Evolutionary conservation across 2,888 invertebrate species (phyloP), one percentile per base, ranked within the genome.

Genomic region (Ectobius pallidus): DNA sequence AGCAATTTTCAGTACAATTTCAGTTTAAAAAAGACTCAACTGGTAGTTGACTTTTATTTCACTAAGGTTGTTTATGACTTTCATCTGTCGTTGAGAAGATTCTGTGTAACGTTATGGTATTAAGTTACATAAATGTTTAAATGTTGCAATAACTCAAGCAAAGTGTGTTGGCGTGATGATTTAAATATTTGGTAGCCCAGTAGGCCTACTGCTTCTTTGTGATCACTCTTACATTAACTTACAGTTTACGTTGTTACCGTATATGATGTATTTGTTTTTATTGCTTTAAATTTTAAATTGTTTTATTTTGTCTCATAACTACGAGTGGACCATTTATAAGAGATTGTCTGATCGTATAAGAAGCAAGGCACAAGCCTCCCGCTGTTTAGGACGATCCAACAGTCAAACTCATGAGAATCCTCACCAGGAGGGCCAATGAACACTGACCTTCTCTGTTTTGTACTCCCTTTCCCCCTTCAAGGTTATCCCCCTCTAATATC

Each of bases 311-410:
- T 62, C 62, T 34, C 39, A 20, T 62, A 62, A n/a, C 27, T 42
- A 16, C 11, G 72, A 69, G 52, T 49, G 39, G 61, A 44, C 63
- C 62, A 72, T 69, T 63, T 63, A 63, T 69, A 69, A 62, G 61
- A 32, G 27, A 58, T 55, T 72, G 55, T 30, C 32, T 62, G 49
- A 52, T 63, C 52, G 42, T 71, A 25, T 39, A 69, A 69, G 72
- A 42, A 69, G 72, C 69, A 49, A 39, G 58, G n/a, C 71, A 62
- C 62, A 52, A 30, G 39, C 72, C 62, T 67, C 72, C 68, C 42
- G 69, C 34, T 72, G 72, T 20, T 20, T 44, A 49, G 52, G 65
- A 71, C 67, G 67, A 39, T 67, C 67, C 62, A 61, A 44, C 58
- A 70, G 39, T 58, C 58, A 58, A 32, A 58, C 20, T 67, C 69